Base-by-base conservation (phyloP, 2,888 invertebrate genomes). In the Oasisia sp. region DNA sequence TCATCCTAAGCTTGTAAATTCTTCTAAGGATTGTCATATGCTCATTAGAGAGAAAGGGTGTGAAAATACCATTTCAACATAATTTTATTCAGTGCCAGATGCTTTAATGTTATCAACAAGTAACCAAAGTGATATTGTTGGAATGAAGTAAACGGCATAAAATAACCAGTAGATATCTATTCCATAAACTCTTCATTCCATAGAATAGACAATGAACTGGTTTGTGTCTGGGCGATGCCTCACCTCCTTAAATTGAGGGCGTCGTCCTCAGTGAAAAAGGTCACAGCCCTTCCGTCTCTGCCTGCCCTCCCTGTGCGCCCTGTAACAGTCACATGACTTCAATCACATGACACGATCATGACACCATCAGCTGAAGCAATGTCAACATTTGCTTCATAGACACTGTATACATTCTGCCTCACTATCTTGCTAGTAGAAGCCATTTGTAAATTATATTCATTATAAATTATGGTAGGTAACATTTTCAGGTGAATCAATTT, bases 181-280 rank as follows among this genome's bases (percentile, higher is more conserved):
- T 38, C 38, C 1, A 38, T 38, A 38, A 38, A 38, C 38, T 38
- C 38, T 38, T 38, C 38, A 50, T 50, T 50, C 74, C 27, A 14
- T 74, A 74, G 74, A 74, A 74, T 14, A 74, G 27, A 74, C 27
- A 27, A 74, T 27, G 1, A 19, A 74, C 38, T n/a, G 27, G 27
- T 19, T 7, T n/a, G 27, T 11, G 11, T 56, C 14, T 74, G 27
- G 1, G n/a, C 12, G 92, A 74, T 92, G 92, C 93, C 93, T 93
- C 96, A 98, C 98, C 98, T 98, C 95, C 98, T 97, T 11, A 99
- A 97, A 96, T 98, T 98, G 9, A 97, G 97, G n/a, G 97, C 97
- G 96, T 99, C 99, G 58, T 98, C 97, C 95, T 98, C 97, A 0
- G 99, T 99, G 96, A 99, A 99, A 97, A 98, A 99, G 0, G 99